Base-by-base conservation (phyloP, 2,113 vertebrate species). In the Jaculus jaculus region DNA sequence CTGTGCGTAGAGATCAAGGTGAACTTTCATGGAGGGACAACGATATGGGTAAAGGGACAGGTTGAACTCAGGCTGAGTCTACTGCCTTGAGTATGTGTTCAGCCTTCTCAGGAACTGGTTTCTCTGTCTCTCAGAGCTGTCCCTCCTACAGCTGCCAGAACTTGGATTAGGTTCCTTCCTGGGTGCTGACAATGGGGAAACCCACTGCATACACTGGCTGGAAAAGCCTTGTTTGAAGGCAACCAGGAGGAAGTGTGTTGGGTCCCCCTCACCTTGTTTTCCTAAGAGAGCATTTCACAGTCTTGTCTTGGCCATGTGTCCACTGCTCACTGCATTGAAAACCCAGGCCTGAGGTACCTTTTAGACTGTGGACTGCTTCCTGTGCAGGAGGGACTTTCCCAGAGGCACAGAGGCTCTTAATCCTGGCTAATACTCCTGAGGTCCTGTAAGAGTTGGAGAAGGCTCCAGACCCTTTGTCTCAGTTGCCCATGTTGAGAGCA, bases 1-100 rank as follows among this genome's bases (percentile, higher is more conserved):
- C 98, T 99, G 86, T 99, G 99, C 98, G 98, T 99, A 15, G 99
- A 99, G 97, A 99, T 99, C 94, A 99, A 99, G 99, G 99, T 99
- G 95, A 97, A 54, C 77, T 54, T 93, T 37, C 71, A 5, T 60
- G 23, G 5, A 51, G 58, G 12, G 77, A 7, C 24, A n/a, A 7
- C n/a, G 54, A 8, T 42, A 4, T 47, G n/a, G 80, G 92, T 18
- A 16, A n/a, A 63, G 26, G 83, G 47, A 30, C 26, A 23, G 83
- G 13, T 17, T 5, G 24, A 20, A 34, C 28, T 47, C 12, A 13
- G 77, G 16, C 20, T 74, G 30, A n/a, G 6, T 69, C 23, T 17
- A 4, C 12, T 91, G 69, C 75, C 69, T 28, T 8, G 24, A 17
- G 26, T 8, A 12, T 16, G 16, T 9, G 68, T 86, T 78, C 24